Evolutionary conservation across 2,888 invertebrate species (phyloP).

Genomic region (Tenthredo mesomela): DNA sequence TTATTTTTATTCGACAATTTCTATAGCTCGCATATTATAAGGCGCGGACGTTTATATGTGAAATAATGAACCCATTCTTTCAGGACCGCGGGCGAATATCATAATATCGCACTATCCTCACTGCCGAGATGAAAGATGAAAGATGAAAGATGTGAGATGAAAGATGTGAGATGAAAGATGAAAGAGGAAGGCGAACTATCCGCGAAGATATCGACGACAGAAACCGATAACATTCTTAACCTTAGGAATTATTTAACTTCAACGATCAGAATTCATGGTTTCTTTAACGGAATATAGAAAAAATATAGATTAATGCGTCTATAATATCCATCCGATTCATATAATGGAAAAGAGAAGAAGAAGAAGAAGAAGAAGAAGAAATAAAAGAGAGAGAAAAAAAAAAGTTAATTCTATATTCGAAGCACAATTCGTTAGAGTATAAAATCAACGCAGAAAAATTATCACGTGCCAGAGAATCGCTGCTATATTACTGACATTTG

Average conservation of each 20-base stretch:
- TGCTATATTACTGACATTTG: background rate
- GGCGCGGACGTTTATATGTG: background rate
- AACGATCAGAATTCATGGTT: background rate
- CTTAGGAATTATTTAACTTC: background rate
- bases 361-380: too few species aligned
- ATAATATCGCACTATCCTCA: too few species aligned
- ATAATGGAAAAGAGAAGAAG: too few species aligned
- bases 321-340: too few species aligned
- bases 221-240: background rate
- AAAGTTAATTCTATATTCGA: too few species aligned
- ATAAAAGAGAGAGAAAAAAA: too few species aligned
- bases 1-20: slow-evolving; percentile 7
- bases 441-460: too few species aligned
- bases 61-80: background rate
- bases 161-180: slow-evolving; percentile 30
- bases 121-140: too few species aligned
- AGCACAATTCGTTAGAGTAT: too few species aligned
- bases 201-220: slow-evolving; percentile 40
- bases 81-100: background rate
- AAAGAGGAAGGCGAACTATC: background rate
- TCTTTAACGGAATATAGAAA: background rate
- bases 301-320: background rate
- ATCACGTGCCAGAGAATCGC: too few species aligned
- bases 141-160: too few species aligned
- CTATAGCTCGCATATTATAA: too few species aligned